Percentiles rank a stretch among this genome's conserved stretches.
Conservation (phyloP, 2,113 vertebrate genomes). For the Tyto alba region DNA sequence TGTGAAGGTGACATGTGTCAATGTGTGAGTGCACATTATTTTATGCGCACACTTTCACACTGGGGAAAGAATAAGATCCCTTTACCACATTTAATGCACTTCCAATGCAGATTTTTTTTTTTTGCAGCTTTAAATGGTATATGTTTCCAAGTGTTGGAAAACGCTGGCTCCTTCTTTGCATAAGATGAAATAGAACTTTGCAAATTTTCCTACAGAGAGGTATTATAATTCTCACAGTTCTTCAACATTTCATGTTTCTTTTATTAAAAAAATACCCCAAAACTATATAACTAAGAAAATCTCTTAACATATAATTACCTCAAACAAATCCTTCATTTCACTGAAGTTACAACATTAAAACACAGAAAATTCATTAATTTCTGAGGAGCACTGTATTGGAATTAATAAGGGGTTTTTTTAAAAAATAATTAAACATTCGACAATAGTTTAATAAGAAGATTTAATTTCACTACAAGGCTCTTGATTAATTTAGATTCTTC, state of each 20-base stretch:
- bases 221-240: not conserved
- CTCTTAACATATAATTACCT: not conserved
- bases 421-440: not conserved
- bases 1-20: not conserved
- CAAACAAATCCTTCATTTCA: not conserved
- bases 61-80: not conserved
- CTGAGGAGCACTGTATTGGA: not conserved
- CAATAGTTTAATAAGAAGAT: not conserved
- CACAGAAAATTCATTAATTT: not conserved
- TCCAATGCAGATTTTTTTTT: not conserved
- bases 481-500: not conserved
- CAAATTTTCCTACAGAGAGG: not conserved
- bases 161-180: not conserved
- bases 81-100: not conserved
- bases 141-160: not conserved
- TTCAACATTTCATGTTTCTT: not conserved
- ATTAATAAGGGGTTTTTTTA: not conserved
- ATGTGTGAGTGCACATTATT: not conserved
- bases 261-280: not conserved
- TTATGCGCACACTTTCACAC: fast-evolving
- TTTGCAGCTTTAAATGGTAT: not conserved
- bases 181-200: not conserved
- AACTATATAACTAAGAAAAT: not conserved
- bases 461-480: not conserved
- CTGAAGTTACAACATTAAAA: not conserved